Evolutionary conservation across 2,888 invertebrate genomes (phyloP), one percentile per base, ranked within the genome.

Genomic region (Steinernema hermaphroditum): DNA sequence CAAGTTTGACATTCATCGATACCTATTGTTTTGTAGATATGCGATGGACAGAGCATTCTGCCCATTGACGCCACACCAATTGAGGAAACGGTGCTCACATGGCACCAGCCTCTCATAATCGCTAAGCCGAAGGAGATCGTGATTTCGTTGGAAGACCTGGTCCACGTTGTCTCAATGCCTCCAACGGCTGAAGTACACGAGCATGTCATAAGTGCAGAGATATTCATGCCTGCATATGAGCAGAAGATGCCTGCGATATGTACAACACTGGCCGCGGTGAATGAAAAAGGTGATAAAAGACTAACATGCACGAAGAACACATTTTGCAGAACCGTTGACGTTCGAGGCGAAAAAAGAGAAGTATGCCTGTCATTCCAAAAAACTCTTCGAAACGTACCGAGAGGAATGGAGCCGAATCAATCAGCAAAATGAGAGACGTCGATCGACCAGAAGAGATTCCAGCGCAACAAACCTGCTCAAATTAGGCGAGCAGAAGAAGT

Each of bases 361-460:
- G 43, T 41, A 43, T 22, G 41, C 14, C 1, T 19, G 69, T 19
- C 32, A 69, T 22, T 14, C 41, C 2, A 8, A 27, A 16, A 69
- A 69, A 16, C 43, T 69, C 12, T 43, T 37, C 41, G 22, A 69
- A 43, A 69, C 69, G 1, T 69, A 69, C n/a, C 41, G 41, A 43
- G 69, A 34, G 19, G 69, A 69, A 24, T 69, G 69, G 69, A 24
- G 41, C 27, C 62, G 62, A 29, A 16, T 62, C 32, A 62, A 46
- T 46, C 2, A 46, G 16, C n/a, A 46, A 46, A 46, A 46, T 6
- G 16, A 46, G 2, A 24, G 50, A 22, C 50, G 24, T 1, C 22
- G 8, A 22, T 9, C 50, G 22, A 19, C 16, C n/a, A n/a, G n/a
- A n/a, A n/a, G n/a, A n/a, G n/a, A n/a, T n/a, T n/a, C n/a, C n/a